These are phyloP conservation scores for Blennius ocellaris DNA, from an alignment of 2,113 vertebrate species.

Conservation along the genomic window DNA sequence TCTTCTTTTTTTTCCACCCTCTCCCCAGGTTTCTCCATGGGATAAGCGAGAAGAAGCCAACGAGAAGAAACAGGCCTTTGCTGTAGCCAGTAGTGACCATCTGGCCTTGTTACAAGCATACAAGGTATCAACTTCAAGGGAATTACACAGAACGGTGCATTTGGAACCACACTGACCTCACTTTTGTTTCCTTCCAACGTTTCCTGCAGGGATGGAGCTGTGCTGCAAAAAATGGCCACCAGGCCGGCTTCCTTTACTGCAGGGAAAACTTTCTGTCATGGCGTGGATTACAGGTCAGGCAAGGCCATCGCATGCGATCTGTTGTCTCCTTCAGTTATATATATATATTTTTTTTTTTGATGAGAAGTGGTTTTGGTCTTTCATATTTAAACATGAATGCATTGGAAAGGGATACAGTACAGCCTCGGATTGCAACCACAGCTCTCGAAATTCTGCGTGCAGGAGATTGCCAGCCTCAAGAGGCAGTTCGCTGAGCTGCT, in stretches of 20 bases:
- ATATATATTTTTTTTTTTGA: too few species aligned
- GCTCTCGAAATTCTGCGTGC: neutral
- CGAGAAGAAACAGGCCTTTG: constrained; percentile 92
- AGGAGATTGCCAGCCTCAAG: constrained; percentile 97
- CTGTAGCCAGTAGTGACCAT: constrained; percentile 93
- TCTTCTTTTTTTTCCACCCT: neutral
- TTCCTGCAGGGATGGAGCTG: constrained; percentile 88
- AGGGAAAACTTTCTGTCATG: constrained; percentile 94
- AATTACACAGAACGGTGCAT: neutral
- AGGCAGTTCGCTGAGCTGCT: constrained; percentile 96
- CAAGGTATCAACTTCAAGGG: constrained; percentile 81
- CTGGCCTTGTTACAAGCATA: constrained; percentile 94
- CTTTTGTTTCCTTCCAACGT: neutral
- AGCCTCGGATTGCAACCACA: too few species aligned
- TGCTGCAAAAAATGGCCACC: constrained; percentile 84
- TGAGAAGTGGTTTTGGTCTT: too few species aligned
- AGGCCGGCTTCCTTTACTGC: constrained; percentile 89
- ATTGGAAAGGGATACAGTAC: too few species aligned
- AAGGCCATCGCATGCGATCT: neutral
- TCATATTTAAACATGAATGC: too few species aligned
- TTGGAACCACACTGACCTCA: neutral
- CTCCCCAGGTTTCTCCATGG: constrained; percentile 86
- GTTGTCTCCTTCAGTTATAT: too few species aligned
- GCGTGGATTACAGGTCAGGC: constrained; percentile 89
- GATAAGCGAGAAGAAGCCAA: constrained; percentile 96